phyloP scores from a whole-genome alignment of 2,888 invertebrate genomes.

The Tortricodes alternella region DNA sequence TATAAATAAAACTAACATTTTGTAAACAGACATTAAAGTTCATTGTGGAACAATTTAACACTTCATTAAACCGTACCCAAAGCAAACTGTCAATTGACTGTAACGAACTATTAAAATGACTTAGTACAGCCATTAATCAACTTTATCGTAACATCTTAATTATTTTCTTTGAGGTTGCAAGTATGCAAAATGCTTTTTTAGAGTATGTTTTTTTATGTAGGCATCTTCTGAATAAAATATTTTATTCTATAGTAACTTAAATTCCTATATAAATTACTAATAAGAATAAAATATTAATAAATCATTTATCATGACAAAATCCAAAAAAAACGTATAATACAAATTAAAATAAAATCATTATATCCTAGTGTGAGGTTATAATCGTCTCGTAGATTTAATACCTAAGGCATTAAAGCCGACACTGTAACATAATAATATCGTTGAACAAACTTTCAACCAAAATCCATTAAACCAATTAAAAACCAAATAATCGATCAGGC shows the following conservation, averaged over 20 bases:
- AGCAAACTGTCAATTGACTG: slow-evolving; percentile 3
- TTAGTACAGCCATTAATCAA: slow-evolving; percentile 9
- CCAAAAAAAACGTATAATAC: too few species aligned
- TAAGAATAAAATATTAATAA: too few species aligned
- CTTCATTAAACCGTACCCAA: neutral
- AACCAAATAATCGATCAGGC: slow-evolving; percentile 11
- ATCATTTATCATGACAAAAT: too few species aligned
- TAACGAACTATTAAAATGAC: slow-evolving; percentile 2
- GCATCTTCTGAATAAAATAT: too few species aligned
- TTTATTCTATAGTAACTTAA: too few species aligned
- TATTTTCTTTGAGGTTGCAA: too few species aligned
- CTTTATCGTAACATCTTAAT: slow-evolving; percentile 11
- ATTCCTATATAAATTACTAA: too few species aligned
- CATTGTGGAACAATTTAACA: neutral
- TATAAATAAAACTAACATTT: neutral
- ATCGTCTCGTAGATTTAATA: too few species aligned
- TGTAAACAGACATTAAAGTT: neutral
- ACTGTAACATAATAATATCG: too few species aligned
- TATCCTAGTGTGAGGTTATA: too few species aligned
- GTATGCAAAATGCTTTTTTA: neutral
- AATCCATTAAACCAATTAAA: neutral
- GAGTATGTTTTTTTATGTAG: neutral
- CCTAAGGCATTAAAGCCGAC: too few species aligned
- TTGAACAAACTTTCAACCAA: neutral
- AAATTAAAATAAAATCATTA: too few species aligned